Evolutionary conservation across 2,113 vertebrate species (phyloP), one percentile per base, ranked within the genome.

Genomic region (Beaufortia kweichowensis): DNA sequence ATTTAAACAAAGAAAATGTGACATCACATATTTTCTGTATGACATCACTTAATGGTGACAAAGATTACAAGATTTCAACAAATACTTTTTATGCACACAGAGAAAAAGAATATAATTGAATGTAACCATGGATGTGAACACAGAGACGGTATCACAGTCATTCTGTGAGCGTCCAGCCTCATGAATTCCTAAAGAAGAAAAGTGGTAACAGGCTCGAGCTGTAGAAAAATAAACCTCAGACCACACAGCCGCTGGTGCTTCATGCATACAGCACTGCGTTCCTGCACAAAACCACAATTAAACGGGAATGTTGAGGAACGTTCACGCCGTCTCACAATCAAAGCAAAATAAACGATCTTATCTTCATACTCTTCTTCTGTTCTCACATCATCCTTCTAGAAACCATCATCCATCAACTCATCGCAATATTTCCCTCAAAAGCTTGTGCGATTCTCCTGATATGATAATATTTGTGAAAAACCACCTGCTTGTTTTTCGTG

Each of bases 241-340:
- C 83, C 86, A 87, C 82, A 85, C 81, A 87, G 81, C 84, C 83
- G 85, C 87, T 87, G 90, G 90, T 90, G 79, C 69, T 73, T 75
- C 57, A 71, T 79, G 84, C 84, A 81, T 43, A 79, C 70, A 80
- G 82, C 76, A 48, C 81, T 81, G 85, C 83, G 83, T 89, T 89
- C 84, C 82, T 87, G 82, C 85, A 88, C 85, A 86, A 90, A 89
- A 91, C 87, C 86, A 89, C 87, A 91, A 92, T 93, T 89, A 90
- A 85, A 82, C 56, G 86, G 84, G 90, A 91, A 91, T 88, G 89
- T 87, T 83, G 76, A 88, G 86, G 81, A 85, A 79, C 84, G 87
- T 90, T 88, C 6, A 86, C 79, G 83, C 77, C 79, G 86, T 75
- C 79, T 80, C 81, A 87, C 87, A 89, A 91, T 89, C 85, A 86